Base-by-base conservation (phyloP, 2,888 invertebrate genomes). In the Venustoraphidia nigricollis region DNA sequence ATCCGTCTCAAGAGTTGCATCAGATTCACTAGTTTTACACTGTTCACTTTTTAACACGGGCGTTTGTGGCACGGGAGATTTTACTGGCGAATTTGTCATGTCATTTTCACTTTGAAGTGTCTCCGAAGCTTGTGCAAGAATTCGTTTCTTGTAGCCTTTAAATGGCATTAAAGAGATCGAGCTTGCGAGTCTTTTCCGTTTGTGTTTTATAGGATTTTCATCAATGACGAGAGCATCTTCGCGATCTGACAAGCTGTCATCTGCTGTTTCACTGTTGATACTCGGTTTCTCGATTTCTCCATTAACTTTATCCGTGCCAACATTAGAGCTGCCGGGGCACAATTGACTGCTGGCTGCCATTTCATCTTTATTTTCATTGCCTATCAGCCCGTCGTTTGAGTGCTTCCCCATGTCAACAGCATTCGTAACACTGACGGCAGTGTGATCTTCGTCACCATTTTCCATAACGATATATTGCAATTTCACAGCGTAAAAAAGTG, bases 221-320 rank as follows among this genome's bases (percentile, higher is more conserved):
- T 67, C 66, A 52, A 67, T 67, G 10, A 67, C 58, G 46, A 67
- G 54, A 13, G 64, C 64, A 56, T 67, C 66, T 55, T 67, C 66
- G 56, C 62, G 62, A 56, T 66, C 66, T 36, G 66, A 66, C n/a
- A 17, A 13, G 55, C 64, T 65, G 52, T 60, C 62, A 43, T 58
- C 60, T 36, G 62, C 60, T 6, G 52, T 53, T n/a, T 52, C 46
- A 8, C 41, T 36, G 14, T 54, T 53, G 10, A 37, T 41, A 40
- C 48, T 48, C 35, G 37, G 44, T 36, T 50, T 40, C 8, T 51
- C 46, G 27, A 42, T 46, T 47, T 63, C 62, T 47, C 65, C 66
- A 56, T 66, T 66, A 37, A 63, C 56, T 59, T 63, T 59, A 8
- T 45, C 37, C 10, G n/a, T 13, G 8, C 27, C 27, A 27, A 27